Base-by-base conservation (phyloP, 2,888 invertebrate species). In the Xanthia togata region DNA sequence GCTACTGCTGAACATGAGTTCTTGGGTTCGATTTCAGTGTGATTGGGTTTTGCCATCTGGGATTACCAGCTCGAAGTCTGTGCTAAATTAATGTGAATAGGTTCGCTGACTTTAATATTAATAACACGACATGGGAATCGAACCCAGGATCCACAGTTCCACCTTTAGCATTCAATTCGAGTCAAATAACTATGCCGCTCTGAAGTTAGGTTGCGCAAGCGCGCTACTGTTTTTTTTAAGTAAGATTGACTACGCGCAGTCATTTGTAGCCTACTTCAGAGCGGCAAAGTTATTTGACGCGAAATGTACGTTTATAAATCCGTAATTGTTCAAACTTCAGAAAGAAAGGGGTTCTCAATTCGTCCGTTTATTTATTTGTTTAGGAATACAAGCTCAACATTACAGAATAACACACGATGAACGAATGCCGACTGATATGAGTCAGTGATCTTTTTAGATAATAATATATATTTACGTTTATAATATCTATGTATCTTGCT, bases 361-460 rank as follows among this genome's bases (percentile, higher is more conserved):
- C 38, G 23, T 41, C 50, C 44, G 38, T 38, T 26, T 44, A 47
- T 57, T 75, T 75, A 63, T 63, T 47, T 75, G 12, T 47, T 12
- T 17, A 35, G 47, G 14, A 55, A 47, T n/a, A 55, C 38, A 53
- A n/a, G 11, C 12, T 20, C 14, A 47, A 60, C 12, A 35, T 53
- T 44, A 47, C 53, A 44, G 41, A 67, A 67, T 53, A 76, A 76
- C 67, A 60, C 11, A 65, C 23, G 20, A 12, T 41, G 74, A 35
- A 20, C 47, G 31, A 44, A 68, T 55, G 12, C 35, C 44, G 62
- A 55, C 47, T 55, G 69, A 70, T 31, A 47, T 77, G 78, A 77
- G 23, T 77, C 77, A 76, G 14, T 55, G 38, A 69, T 63, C 55
- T 77, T 77, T 63, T 31, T 50, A 31, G 31, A 31, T 31, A 31